Evolutionary conservation across 1,140 invertebrate species (phyloP), one percentile per base, ranked within the genome.

Genomic region (Ceratina calcarata): DNA sequence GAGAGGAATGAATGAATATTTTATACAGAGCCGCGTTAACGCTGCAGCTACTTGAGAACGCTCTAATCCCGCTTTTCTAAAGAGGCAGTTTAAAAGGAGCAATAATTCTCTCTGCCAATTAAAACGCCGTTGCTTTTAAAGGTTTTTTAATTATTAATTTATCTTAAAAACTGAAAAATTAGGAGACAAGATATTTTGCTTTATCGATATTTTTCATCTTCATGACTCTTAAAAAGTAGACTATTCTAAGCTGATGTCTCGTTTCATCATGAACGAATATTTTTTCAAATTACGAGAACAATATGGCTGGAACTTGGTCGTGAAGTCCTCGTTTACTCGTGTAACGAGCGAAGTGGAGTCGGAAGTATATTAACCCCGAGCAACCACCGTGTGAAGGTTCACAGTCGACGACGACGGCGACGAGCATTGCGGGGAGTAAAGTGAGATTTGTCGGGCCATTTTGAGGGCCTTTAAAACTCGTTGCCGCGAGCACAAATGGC

Each of bases 401-500:
- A 22, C 60, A 61, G 57, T 18, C 37, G 37, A 45, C 37, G 53
- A 24, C n/a, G 7, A 60, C 15, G n/a, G 15, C 32, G 15, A 18
- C 18, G n/a, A 37, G 15, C 55, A 64, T 73, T 76, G 71, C n/a
- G 51, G 18, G 61, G 49, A 24, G 55, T 61, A 77, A 72, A 84
- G 72, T 68, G 71, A 81, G 74, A 85, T 78, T 83, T 62, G 82
- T 85, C 65, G 73, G 58, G 78, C 45, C 57, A 65, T 45, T 72
- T 62, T 61, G 22, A 22, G 27, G 37, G 45, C 20, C 16, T 24
- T 13, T 12, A 24, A 32, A 73, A 73, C 51, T 45, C 22, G 18
- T 68, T 73, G 61, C 24, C 16, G 13, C 22, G 12, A 13, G 53
- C 24, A 74, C 15, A 65, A 78, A 62, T 62, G 16, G 51, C n/a